Evolutionary conservation across 2,797 vertebrate genomes (phyloP), one percentile per base, ranked within the genome.

Genomic region (Myotis vivesi): DNA sequence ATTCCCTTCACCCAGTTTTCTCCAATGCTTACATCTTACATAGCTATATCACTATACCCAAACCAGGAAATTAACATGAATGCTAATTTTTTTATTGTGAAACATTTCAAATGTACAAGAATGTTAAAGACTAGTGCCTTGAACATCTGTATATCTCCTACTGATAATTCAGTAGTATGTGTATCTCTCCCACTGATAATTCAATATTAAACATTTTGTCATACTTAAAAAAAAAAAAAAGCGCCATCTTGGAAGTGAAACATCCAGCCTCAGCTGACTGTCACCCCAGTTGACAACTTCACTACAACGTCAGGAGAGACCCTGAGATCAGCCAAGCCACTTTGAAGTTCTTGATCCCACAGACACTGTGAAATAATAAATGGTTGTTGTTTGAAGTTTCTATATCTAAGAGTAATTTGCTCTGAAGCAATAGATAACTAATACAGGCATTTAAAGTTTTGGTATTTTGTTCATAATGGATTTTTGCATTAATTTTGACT

Each of bases 401-500:
- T 55, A 15, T 66, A 25, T 64, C 87, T 83, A 25, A 73, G 72
- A 9, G 11, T 55, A 46, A 38, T 73, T 79, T 30, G 12, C 77
- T 87, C n/a, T 62, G 22, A 71, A 62, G 22, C 36, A 89, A 66
- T 55, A 89, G 44, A 36, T 38, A 87, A 75, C 38, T 66, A 79
- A 73, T 20, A 53, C 3, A 38, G 13, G 22, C 22, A 55, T 88
- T 92, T 82, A 72, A 92, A 71, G 64, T 57, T 72, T 79, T 49
- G n/a, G 12, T 57, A 57, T 79, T 88, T 92, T 84, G 19, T 33
- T 69, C 51, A 57, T 75, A 59, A 33, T 68, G 22, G 51, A 51
- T 94, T 73, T 75, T 25, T 55, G 44, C n/a, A 85, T 90, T 90
- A 77, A 71, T 75, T 92, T 86, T 44, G 9, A 91, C 36, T 76